These are phyloP conservation scores for Augochlorella aurata DNA, from an alignment of 2,888 invertebrate species.

Conservation along the genomic window DNA sequence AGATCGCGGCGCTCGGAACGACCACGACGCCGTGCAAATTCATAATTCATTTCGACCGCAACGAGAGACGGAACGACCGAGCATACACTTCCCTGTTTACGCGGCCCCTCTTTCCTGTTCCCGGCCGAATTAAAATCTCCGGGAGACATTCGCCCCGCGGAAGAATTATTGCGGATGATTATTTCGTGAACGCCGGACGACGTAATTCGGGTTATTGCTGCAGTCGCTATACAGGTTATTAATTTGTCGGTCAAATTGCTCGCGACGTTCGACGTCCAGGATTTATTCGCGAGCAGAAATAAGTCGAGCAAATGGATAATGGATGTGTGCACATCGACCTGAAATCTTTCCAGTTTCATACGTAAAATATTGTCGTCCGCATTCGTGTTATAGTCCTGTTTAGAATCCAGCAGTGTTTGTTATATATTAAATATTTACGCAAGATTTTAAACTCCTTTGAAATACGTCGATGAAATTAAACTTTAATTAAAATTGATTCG, in stretches of 20 bases:
- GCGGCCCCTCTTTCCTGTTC: neutral
- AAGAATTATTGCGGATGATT: conserved; percentile 4
- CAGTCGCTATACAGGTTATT: neutral
- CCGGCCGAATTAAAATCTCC: conserved; percentile 18
- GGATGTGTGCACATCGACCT: neutral
- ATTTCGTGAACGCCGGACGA: neutral
- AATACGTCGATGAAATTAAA: no score
- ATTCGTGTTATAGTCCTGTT: no score
- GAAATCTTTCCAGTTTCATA: neutral
- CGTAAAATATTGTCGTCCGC: no score
- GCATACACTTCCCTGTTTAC: conserved; percentile 20
- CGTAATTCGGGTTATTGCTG: conserved; percentile 8
- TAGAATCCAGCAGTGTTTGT: no score
- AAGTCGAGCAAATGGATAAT: neutral
- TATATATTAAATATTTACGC: no score
- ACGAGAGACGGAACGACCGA: conserved; percentile 19
- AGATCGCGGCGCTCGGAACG: conserved; percentile 37
- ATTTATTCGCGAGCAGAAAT: neutral
- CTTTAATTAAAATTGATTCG: no score
- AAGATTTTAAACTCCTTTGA: no score
- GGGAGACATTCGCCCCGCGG: neutral
- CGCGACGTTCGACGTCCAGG: neutral
- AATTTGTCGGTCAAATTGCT: neutral
- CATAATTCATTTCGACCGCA: conserved; percentile 45
- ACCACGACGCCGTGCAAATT: conserved; percentile 24